Evolutionary conservation across 1,140 invertebrate species (phyloP).

Genomic region (Sycobia sp.): DNA sequence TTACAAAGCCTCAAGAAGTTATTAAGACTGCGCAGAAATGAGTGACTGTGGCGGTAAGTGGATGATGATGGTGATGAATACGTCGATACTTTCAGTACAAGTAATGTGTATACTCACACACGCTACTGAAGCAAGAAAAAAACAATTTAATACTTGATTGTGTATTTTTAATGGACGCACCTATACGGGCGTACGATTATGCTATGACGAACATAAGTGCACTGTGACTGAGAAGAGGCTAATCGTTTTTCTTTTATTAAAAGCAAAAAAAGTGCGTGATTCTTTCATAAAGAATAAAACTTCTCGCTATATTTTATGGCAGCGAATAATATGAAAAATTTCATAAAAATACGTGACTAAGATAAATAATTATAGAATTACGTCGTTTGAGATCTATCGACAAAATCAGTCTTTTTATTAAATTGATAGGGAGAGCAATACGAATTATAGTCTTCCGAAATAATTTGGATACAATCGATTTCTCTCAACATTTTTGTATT

Average conservation of each 20-base stretch:
- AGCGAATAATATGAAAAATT: too few relatives aligned
- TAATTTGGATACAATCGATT: neutral
- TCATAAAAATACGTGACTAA: too few relatives aligned
- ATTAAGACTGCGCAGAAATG: conserved; percentile 37
- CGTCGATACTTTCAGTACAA: too few relatives aligned
- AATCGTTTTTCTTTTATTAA: conserved; percentile 10
- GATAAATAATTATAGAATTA: too few relatives aligned
- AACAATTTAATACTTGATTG: too few relatives aligned
- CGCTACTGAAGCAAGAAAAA: neutral
- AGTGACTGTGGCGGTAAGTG: neutral
- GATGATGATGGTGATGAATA: neutral
- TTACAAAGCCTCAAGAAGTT: conserved; percentile 43
- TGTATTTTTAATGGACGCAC: conserved; percentile 12
- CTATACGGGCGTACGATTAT: conserved; percentile 13
- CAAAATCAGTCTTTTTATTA: too few relatives aligned
- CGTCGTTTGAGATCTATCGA: too few relatives aligned
- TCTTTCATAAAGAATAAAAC: conserved; percentile 21
- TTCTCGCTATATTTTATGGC: conserved; percentile 18
- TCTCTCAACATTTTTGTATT: conserved; percentile 3
- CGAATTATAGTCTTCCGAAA: conserved; percentile 22
- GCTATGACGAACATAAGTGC: neutral
- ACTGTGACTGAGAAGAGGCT: conserved; percentile 10
- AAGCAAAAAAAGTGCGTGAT: conserved; percentile 12
- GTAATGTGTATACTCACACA: too few relatives aligned
- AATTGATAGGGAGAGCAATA: conserved; percentile 4